These are phyloP conservation scores for Nipponacmea schrenckii DNA, from an alignment of 2,888 invertebrate species.

Conservation along the genomic window DNA sequence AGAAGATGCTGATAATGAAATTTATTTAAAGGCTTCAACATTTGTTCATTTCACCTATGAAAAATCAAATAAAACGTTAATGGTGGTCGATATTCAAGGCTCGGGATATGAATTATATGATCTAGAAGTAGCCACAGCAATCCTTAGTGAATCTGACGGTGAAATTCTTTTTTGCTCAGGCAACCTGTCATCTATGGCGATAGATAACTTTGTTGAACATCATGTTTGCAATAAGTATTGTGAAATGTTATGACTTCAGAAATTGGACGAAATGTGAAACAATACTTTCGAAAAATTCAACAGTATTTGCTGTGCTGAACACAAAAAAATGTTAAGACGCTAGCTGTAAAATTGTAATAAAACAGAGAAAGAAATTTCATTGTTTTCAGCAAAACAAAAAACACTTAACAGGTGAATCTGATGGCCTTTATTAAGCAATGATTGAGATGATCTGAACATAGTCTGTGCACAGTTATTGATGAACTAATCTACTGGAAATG, in stretches of 20 bases:
- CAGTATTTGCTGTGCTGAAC: no score
- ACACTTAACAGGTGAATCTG: no score
- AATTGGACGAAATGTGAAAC: no score
- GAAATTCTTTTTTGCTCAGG: not conserved
- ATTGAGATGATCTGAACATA: no score
- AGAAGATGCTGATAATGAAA: not conserved
- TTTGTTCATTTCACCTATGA: not conserved
- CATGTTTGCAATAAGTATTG: not conserved
- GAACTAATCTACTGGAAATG: no score
- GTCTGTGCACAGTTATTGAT: no score
- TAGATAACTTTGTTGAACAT: not conserved
- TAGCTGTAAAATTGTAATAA: no score
- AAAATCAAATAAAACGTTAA: not conserved
- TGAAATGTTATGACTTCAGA: not conserved
- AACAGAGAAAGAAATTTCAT: no score
- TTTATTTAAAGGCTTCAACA: not conserved
- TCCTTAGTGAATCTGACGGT: not conserved
- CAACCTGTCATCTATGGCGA: not conserved
- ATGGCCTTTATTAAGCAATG: no score
- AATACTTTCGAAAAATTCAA: no score
- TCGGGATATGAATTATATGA: not conserved
- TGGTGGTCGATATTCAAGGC: not conserved
- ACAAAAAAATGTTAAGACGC: no score
- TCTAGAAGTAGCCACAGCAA: not conserved
- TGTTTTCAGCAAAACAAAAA: no score